Base-by-base conservation (phyloP, 1,140 invertebrate species). In the Drosophila nebulosa region DNA sequence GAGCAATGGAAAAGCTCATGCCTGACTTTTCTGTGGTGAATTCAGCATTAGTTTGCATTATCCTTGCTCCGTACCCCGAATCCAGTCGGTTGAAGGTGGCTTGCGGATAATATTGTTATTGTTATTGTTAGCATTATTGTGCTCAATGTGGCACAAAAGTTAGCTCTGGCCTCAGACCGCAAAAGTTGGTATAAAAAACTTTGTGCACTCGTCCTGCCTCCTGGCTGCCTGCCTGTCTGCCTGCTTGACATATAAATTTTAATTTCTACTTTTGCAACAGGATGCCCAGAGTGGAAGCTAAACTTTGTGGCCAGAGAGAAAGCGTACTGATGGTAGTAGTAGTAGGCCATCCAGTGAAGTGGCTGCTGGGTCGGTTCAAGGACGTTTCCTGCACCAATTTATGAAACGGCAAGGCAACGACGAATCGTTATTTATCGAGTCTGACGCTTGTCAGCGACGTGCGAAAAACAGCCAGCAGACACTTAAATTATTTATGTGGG, bases 231-330 rank as follows among this genome's bases (percentile, higher is more conserved):
- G 69, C 58, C 35, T 18, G 42, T 4, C 64, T 65, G 69, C 58
- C 64, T 68, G 69, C 80, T 79, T 85, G 80, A 78, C 78, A 81
- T 74, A 88, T 81, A 81, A 81, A 74, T 86, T 88, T 75, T 86
- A 70, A 88, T 86, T 79, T 84, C 61, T 59, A 52, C 32, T 51
- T 6, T 53, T 51, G 32, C 62, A 70, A 55, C 58, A 36, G 63
- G 53, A 62, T 53, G 24, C 30, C 42, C 32, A 52, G 30, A 71
- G 77, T 69, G 65, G 50, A 56, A 60, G 64, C 26, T 56, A 72
- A 74, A 53, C 67, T 74, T 69, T 80, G 65, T 30, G 63, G 78
- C 16, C 61, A 42, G 22, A 35, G 58, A 66, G 53, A 32, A 53
- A 74, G 70, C 42, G 56, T 39, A 75, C 50, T 32, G n/a, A n/a